Evolutionary conservation across 2,113 vertebrate species (phyloP), one percentile per base, ranked within the genome.

Genomic region (Tragelaphus imberbis): DNA sequence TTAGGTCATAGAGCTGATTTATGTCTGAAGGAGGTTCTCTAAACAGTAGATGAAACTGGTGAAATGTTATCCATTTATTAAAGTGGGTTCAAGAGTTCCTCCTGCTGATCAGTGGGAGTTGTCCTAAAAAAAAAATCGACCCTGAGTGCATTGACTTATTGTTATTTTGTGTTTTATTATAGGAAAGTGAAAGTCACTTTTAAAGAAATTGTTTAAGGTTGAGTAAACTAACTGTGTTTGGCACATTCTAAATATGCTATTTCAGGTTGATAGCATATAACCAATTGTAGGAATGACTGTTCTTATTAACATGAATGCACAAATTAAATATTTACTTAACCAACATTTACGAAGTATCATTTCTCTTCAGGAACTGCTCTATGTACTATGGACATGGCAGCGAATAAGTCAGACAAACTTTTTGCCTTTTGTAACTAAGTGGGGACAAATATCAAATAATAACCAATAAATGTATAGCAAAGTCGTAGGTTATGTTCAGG

Each of bases 61-160:
- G 91, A 98, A 96, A 95, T 96, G 94, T 65, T 95, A 95, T 96
- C n/a, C 86, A 95, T 97, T 96, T 97, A 98, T 98, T 97, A 98
- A 97, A 96, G 94, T 95, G 53, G 58, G 61, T 90, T 97, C 58
- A 91, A 55, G 40, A 92, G 71, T 94, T 97, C 30, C 91, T 94
- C 51, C 63, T 94, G 86, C 77, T 91, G 58, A 95, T 89, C 88
- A 88, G 82, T 81, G 53, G 44, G 49, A 33, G 56, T 81, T 75
- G 77, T 44, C 55, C 53, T 92, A 68, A 92, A 94, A 93, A 75
- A 92, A 77, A 71, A 93, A 85, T 87, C 53, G 84, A 58, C 53
- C n/a, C 55, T 91, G 40, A 17, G 36, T 84, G 5, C 33, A 63
- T 94, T 7, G 1, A 56, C 59, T 94, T 91, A 93, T 28, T 95